Evolutionary conservation across 2,888 invertebrate genomes (phyloP).

Genomic region (Teleogryllus oceanicus): DNA sequence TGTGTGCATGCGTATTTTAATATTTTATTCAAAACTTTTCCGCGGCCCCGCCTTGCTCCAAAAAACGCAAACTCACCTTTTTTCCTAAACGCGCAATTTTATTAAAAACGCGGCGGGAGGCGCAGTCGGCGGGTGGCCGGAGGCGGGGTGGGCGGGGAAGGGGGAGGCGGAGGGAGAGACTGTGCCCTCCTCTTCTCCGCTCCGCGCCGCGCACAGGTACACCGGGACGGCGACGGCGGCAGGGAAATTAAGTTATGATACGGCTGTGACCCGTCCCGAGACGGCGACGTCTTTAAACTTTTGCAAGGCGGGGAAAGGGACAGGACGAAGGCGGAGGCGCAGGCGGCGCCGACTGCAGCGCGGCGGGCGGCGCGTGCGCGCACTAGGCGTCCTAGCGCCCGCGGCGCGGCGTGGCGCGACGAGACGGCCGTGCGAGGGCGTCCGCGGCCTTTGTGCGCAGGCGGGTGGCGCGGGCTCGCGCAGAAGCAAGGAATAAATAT

Average conservation of each 20-base stretch:
- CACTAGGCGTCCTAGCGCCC: neutral
- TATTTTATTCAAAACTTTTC: slow-evolving; percentile 18
- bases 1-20: slow-evolving; percentile 18
- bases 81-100: neutral
- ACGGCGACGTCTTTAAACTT: slow-evolving; percentile 10
- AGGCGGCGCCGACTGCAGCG: neutral
- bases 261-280: slow-evolving; percentile 6
- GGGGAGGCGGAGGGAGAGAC: neutral
- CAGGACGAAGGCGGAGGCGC: neutral
- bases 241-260: slow-evolving; percentile 18
- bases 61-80: neutral
- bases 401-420: neutral
- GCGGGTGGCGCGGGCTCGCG: neutral
- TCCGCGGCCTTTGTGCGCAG: neutral
- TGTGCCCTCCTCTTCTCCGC: neutral
- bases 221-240: neutral
- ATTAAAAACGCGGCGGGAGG: neutral
- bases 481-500: too few relatives aligned
- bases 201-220: too few relatives aligned
- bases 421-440: neutral
- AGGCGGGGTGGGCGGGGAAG: neutral
- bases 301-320: neutral
- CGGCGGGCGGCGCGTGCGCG: neutral
- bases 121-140: neutral
- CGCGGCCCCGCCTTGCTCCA: neutral